Conservation (phyloP, 92 coral and sea anemone genomes). For the Actinostola sp. region DNA sequence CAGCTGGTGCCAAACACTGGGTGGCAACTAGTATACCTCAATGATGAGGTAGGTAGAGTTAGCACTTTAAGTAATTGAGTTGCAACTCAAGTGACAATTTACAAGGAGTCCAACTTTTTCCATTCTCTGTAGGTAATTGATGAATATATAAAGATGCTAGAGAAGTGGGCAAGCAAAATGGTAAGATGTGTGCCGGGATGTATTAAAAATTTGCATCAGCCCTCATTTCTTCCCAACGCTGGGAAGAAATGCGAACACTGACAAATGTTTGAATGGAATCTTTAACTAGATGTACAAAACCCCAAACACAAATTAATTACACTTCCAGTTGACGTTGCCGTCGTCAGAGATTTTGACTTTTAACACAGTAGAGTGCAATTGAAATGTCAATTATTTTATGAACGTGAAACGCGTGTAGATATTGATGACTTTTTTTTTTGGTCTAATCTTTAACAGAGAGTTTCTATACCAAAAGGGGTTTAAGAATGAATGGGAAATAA, state of each 20-base stretch:
- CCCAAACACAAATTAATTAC: background rate
- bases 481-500: background rate
- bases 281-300: background rate
- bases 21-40: constrained; percentile 11
- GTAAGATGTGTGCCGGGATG: constrained; percentile 3
- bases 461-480: constrained; percentile 1
- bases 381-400: background rate
- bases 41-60: constrained; percentile 3
- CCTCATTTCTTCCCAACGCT: background rate
- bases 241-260: background rate
- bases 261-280: background rate
- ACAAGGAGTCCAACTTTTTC: background rate
- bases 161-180: constrained; percentile 17
- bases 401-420: background rate
- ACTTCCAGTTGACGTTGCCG: too few relatives aligned
- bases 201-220: background rate
- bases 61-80: background rate
- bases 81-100: background rate
- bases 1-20: constrained; percentile 6
- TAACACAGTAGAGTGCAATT: too few relatives aligned
- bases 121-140: constrained; percentile 1
- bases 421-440: background rate
- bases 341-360: too few relatives aligned
- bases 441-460: too few relatives aligned
- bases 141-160: constrained; percentile 6